Base-by-base conservation (phyloP, 2,888 invertebrate species). In the Drosophila limbata region DNA sequence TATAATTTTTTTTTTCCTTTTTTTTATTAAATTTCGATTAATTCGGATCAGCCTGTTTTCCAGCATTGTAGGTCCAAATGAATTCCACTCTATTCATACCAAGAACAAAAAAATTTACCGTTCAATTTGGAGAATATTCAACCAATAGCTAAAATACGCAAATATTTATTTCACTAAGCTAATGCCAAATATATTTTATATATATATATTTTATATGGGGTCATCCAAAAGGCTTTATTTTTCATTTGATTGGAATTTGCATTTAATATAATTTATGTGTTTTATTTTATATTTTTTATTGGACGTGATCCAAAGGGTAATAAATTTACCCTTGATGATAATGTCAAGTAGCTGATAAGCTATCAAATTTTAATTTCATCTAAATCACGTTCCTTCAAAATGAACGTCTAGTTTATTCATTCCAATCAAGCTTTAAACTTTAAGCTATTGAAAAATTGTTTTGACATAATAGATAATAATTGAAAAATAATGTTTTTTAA, bases 321-420 rank as follows among this genome's bases (percentile, higher is more conserved):
- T 33, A 15, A n/a, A 11, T 48, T n/a, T 25, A 37, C 31, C 45
- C 51, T 57, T 40, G 21, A 45, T 70, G 63, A 79, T 79, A 76
- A 60, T 42, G 44, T 66, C 65, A n/a, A 33, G 21, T 35, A 37
- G 19, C 11, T 64, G 64, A 64, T 64, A 57, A 50, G 59, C 11
- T 17, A 35, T 57, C 13, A 5, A 15, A 60, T 53, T 39, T 45
- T 42, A 21, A 11, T 35, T 75, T 75, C 45, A 62, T 31, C 48
- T 10, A n/a, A 19, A 62, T 68, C 73, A 74, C 55, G 59, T 62
- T 62, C 48, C 53, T 35, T 28, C n/a, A 25, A 61, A 56, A 51
- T 64, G 53, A 68, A 52, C 72, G 53, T 51, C 35, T 35, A 35
- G 2, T 17, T n/a, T n/a, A 44, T 44, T 5, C 17, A 17, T 8